A percentile compares a stretch with the other conserved stretches of the same genome.
phyloP scores from a whole-genome alignment of 2,797 vertebrate genomes.

The Mus minutoides region DNA sequence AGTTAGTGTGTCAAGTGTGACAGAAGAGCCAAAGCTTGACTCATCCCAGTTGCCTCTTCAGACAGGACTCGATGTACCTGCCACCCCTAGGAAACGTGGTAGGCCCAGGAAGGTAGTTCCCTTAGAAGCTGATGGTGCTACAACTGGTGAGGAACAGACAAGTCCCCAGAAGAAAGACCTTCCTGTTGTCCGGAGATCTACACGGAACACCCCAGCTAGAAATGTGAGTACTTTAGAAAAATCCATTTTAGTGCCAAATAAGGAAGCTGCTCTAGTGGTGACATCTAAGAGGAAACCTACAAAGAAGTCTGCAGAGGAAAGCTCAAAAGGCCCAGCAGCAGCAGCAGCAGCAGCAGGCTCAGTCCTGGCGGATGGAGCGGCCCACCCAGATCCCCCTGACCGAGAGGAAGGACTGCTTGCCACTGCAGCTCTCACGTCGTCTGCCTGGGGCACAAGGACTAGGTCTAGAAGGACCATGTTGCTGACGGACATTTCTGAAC shows the following conservation, averaged over 20 bases:
- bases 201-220: constrained; percentile 67
- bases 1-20: constrained; percentile 26
- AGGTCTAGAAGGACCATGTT: constrained; percentile 74
- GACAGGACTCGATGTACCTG: constrained; percentile 66
- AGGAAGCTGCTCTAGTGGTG: neutral
- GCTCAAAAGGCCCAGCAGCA: constrained; percentile 68
- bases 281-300: constrained; percentile 69
- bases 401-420: constrained; percentile 70
- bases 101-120: constrained; percentile 74
- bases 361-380: constrained; percentile 38
- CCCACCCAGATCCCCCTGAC: constrained; percentile 6
- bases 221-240: constrained; percentile 36
- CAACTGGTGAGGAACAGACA: constrained; percentile 55
- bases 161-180: constrained; percentile 51
- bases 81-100: constrained; percentile 82
- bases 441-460: constrained; percentile 80
- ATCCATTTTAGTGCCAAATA: constrained; percentile 34
- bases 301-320: constrained; percentile 78
- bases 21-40: constrained; percentile 71
- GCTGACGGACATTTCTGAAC: constrained; percentile 70
- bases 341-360: accelerated
- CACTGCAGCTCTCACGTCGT: neutral
- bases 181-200: constrained; percentile 73
- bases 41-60: constrained; percentile 57
- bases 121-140: neutral